Evolutionary conservation across 2,888 invertebrate species (phyloP), one percentile per base, ranked within the genome.

Genomic region (Neocrepidodera transversa): DNA sequence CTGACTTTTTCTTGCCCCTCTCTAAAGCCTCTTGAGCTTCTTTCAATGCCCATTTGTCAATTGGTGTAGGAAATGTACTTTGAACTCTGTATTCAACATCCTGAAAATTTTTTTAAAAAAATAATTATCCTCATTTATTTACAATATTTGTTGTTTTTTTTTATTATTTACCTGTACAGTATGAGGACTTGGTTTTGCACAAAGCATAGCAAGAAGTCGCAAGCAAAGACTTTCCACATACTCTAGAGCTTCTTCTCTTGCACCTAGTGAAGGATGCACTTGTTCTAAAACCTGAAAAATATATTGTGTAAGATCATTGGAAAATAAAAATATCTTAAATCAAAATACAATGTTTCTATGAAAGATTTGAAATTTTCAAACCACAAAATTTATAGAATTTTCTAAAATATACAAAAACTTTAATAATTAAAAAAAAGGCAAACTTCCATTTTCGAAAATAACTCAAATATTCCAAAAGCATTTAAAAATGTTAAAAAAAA

Each of bases 31-130:
- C 92, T 67, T 90, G 88, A 13, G 96, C 97, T 78, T 97, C 96
- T 65, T 86, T 86, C 60, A 95, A 84, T 48, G 96, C 95, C 95
- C 96, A 97, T 77, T 88, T 88, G 81, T 96, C 95, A 69, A 97
- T 91, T 2, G 97, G 96, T 11, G 91, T 91, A n/a, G 97, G 97
- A 83, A 97, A 96, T 52, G 93, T 92, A 69, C 90, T 90, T 66
- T 90, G 87, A 28, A 97, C 95, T 65, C 95, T 85, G 72, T 95
- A 95, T 77, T 97, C 96, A 70, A 97, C 93, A 82, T 97, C 97
- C 86, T 91, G 81, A 51, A 23, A 45, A 28, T 20, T 17, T 13
- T 49, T 30, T 30, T 30, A 30, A 30, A 30, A 30, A 30, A 30
- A n/a, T 10, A 30, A 30, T n/a, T n/a, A n/a, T n/a, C n/a, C n/a